Evolutionary conservation across 2,888 invertebrate species (phyloP), one percentile per base, ranked within the genome.

Genomic region (Drosophila imparisetae): DNA sequence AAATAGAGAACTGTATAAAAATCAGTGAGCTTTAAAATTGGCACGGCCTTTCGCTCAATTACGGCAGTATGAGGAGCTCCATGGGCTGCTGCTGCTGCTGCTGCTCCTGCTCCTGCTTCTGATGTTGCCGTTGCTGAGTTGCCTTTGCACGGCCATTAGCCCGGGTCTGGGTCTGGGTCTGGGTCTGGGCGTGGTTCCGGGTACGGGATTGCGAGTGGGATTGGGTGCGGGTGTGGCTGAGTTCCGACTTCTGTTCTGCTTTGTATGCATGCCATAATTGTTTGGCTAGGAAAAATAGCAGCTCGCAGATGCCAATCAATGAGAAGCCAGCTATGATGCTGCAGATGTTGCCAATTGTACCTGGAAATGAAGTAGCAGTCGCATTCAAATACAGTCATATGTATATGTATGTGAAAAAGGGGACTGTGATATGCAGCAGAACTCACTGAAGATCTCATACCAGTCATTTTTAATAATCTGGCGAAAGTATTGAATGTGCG

Each of bases 311-410:
- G 83, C 94, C 94, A 83, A 95, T 94, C 60, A 95, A 91, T 64
- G 95, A 95, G 85, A 95, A 94, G 67, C 96, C 96, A 67, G 95
- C 93, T 66, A 95, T 93, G 75, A 96, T 93, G 42, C 95, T 95
- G 71, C 94, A 94, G 78, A 95, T 94, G 66, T 95, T 95, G 45
- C 96, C 96, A 84, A 95, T 93, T 83, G 94, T 94, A 92, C 96
- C 96, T 96, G 93, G 63, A 66, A 72, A 52, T 59, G 42, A 66
- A 71, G 64, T 30, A 61, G 38, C n/a, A 55, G 48, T 40, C 27
- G 42, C 62, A 55, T 45, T 34, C 53, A 42, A 18, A 72, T 30
- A 50, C 24, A 57, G 29, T 15, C 21, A 7, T 18, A 42, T 48
- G 21, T 36, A 72, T 50, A 49, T 49, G 34, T 55, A 40, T 42